Percentiles rank a stretch among this genome's conserved stretches.
Evolutionary conservation across 2,888 invertebrate species (phyloP).

Genomic region (Mellilla xanthometata): DNA sequence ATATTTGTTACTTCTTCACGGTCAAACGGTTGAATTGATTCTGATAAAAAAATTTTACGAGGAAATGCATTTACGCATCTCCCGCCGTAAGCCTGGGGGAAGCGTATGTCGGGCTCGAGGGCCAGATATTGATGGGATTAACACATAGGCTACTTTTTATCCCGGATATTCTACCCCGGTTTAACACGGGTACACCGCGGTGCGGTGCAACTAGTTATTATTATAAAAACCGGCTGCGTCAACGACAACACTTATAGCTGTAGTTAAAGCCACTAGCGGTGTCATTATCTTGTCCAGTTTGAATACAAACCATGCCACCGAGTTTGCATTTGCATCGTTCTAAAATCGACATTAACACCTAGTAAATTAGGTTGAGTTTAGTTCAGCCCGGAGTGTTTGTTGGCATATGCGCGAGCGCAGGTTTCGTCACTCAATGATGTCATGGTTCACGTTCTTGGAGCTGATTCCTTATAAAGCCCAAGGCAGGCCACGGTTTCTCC

Average conservation of each 20-base stretch:
- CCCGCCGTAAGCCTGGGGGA: no score
- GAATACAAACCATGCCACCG: conserved; percentile 3
- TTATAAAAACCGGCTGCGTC: neutral
- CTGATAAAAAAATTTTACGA: no score
- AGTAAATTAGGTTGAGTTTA: conserved; percentile 3
- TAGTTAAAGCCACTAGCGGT: no score
- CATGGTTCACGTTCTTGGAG: conserved; percentile 8
- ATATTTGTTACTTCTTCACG: no score
- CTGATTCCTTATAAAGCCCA: conserved; percentile 8
- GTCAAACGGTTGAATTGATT: no score
- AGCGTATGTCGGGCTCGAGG: no score
- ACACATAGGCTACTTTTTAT: no score
- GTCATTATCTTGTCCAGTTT: neutral
- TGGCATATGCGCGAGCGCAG: conserved; percentile 4
- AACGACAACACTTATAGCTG: neutral
- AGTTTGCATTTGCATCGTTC: neutral
- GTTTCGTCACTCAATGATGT: conserved; percentile 20
- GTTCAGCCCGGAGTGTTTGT: neutral
- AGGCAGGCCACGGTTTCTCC: conserved; percentile 1
- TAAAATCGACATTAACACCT: neutral
- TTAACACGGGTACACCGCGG: no score
- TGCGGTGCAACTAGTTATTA: no score
- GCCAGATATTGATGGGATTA: no score
- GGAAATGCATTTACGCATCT: no score
- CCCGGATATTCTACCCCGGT: no score